phyloP scores from a whole-genome alignment of 2,113 vertebrate species.

The Hemiprocne comata region DNA sequence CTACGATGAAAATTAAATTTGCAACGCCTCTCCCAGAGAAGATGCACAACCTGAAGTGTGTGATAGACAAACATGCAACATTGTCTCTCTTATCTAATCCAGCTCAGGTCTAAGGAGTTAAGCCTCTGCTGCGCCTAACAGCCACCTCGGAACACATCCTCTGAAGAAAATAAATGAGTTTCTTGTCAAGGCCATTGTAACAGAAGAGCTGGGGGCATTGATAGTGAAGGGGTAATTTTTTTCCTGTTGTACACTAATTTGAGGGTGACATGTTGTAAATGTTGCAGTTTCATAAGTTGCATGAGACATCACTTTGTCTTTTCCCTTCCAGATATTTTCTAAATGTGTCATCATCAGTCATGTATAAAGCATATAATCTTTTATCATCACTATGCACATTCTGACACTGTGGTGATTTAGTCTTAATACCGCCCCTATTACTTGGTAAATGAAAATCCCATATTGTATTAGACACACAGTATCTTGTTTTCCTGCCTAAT shows the following conservation, averaged over 20 bases:
- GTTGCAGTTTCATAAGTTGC: constrained; percentile 40
- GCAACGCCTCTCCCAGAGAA: background rate
- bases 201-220: constrained; percentile 42
- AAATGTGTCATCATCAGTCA: constrained; percentile 52
- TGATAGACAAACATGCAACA: background rate
- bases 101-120: constrained; percentile 5
- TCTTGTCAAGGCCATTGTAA: constrained; percentile 55
- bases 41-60: background rate
- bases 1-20: constrained; percentile 35
- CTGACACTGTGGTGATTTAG: constrained; percentile 43
- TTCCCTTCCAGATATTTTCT: constrained; percentile 36
- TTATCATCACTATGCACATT: constrained; percentile 51
- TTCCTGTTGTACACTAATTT: constrained; percentile 51
- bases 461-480: background rate
- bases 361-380: constrained; percentile 56
- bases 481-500: constrained; percentile 18
- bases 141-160: background rate
- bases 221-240: constrained; percentile 63
- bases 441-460: background rate
- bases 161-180: constrained; percentile 37
- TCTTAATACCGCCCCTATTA: constrained; percentile 43
- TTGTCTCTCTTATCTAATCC: background rate
- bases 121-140: background rate
- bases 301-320: constrained; percentile 39
- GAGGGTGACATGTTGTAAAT: constrained; percentile 53